Evolutionary conservation across 2,113 vertebrate species (phyloP).

Genomic region (Cyanoderma ruficeps): DNA sequence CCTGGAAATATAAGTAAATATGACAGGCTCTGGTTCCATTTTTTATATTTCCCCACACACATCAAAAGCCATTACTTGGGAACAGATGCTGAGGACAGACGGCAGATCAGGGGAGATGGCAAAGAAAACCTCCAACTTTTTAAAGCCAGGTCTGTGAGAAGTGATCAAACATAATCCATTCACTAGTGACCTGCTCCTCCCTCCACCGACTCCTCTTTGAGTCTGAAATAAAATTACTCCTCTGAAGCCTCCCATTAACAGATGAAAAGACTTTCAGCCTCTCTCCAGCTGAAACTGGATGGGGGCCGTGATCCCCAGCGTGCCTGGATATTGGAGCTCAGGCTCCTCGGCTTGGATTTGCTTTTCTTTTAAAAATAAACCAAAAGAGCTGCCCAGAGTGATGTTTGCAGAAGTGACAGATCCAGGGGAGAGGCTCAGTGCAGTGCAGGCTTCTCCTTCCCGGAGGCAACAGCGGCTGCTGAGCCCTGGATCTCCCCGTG

Average conservation of each 20-base stretch:
- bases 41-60: conserved; percentile 41
- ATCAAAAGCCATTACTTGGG: conserved; percentile 66
- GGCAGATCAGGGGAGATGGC: conserved; percentile 51
- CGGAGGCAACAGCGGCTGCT: fast-evolving
- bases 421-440: neutral
- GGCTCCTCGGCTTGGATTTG: neutral
- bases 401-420: neutral
- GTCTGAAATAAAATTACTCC: conserved; percentile 21
- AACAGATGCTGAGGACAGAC: conserved; percentile 70
- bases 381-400: neutral
- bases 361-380: neutral
- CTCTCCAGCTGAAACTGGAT: neutral
- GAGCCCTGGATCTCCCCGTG: neutral
- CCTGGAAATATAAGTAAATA: conserved; percentile 64
- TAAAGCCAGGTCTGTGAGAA: conserved; percentile 48
- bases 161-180: conserved; percentile 38
- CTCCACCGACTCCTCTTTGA: neutral
- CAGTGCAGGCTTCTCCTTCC: neutral
- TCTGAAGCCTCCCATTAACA: neutral
- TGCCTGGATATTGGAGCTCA: neutral
- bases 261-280: conserved; percentile 14
- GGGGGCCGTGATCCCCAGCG: neutral
- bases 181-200: conserved; percentile 7
- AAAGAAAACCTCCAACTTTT: conserved; percentile 42
- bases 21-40: conserved; percentile 64